phyloP scores from a whole-genome alignment of 2,797 vertebrate genomes.

The Paguma larvata region DNA sequence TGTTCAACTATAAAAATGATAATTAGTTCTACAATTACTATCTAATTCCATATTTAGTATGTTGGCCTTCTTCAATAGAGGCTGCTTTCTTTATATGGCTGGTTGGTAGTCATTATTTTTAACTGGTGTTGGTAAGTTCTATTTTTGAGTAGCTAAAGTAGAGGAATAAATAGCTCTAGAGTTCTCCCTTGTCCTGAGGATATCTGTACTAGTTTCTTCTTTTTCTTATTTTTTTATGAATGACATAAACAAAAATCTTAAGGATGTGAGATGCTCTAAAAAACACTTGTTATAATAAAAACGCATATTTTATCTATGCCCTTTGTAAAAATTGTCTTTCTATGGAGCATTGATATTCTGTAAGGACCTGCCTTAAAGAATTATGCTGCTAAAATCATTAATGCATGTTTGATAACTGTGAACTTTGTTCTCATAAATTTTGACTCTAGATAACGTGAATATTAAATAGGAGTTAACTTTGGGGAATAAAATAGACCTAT shows the following conservation, averaged over 20 bases:
- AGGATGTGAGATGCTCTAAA: neutral
- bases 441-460: neutral
- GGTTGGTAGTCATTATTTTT: neutral
- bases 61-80: neutral
- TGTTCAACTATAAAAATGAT: neutral
- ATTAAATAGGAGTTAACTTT: neutral
- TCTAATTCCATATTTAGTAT: neutral
- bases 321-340: neutral
- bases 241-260: neutral
- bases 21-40: neutral
- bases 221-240: neutral
- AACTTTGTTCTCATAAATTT: neutral
- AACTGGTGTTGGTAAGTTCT: neutral
- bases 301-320: neutral
- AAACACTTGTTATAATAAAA: neutral
- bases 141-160: neutral
- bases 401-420: neutral
- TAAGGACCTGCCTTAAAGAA: neutral
- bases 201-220: neutral
- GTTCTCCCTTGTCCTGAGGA: neutral
- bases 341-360: neutral
- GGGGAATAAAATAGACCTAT: neutral
- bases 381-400: neutral
- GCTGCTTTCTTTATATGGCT: neutral
- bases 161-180: neutral